Base-by-base conservation (phyloP, 2,888 invertebrate species). In the Caradrina clavipalpis region DNA sequence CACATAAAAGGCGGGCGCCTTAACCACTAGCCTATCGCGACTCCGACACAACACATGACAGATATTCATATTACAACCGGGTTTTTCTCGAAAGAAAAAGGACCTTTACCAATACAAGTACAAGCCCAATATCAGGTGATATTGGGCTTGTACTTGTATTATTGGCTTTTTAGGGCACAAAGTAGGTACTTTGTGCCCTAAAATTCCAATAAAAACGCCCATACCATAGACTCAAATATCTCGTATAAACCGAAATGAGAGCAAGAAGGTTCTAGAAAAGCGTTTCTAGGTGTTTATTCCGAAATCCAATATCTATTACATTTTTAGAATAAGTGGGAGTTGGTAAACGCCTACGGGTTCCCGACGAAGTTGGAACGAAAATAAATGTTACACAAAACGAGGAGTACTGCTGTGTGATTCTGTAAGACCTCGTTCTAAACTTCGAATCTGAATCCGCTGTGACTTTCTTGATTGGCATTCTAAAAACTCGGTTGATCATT, bases 271-370 rank as follows among this genome's bases (percentile, higher is more conserved):
- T 45, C 50, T n/a, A 21, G 26, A 49, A 11, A 56, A 13, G 39
- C 21, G 47, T 53, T 54, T 53, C 15, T 42, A 59, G 51, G 2
- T 47, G 47, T 72, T 73, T 47, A 71, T 49, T 56, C 7, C 21
- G 70, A 71, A 60, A 65, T 65, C 65, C 56, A 75, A 70, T 71
- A 76, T 71, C 42, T 70, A 73, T 73, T 64, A 69, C 54, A 55
- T 50, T 79, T 79, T 75, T 65, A 60, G 75, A 69, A 60, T 35
- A 54, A 35, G 63, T 69, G 26, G 63, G 60, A 19, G 57, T 19
- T 39, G 39, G 19, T 13, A 21, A 10, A 47, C 64, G 69, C 69
- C 69, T 47, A 47, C 64, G 26, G 63, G 73, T 39, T 0, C 62
- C 47, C 47, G 15, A 15, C 1, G 7, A 47, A 53, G 26, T 63